phyloP scores from a whole-genome alignment of 2,113 vertebrate genomes.

The Periophthalmus modestus region DNA sequence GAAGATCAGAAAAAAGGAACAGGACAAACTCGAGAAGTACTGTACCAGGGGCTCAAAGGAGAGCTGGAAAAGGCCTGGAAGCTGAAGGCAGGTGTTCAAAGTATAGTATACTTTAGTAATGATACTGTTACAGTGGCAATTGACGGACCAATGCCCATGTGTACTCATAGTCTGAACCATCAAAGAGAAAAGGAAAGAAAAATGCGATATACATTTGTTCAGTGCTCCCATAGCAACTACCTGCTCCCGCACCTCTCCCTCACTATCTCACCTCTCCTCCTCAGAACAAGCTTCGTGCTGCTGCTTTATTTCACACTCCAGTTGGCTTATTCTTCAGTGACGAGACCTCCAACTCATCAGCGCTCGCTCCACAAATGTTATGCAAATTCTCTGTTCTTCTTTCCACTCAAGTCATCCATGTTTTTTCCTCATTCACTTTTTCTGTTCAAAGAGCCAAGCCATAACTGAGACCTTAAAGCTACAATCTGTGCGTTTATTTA shows the following conservation, averaged over 20 bases:
- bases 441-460: conserved; percentile 41
- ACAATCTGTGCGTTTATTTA: no score
- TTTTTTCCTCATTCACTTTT: no score
- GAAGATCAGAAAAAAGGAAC: no score
- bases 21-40: no score
- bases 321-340: conserved; percentile 57
- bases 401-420: no score
- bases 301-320: conserved; percentile 72
- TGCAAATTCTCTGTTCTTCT: conserved; percentile 51
- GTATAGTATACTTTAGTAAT: background rate
- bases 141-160: background rate
- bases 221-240: background rate
- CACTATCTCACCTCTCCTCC: conserved; percentile 18
- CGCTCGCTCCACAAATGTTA: conserved; percentile 48
- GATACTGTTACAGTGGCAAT: background rate
- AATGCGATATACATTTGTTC: background rate
- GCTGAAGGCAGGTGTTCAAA: no score
- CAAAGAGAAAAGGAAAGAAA: background rate
- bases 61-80: no score
- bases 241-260: background rate
- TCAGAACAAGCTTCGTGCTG: conserved; percentile 58
- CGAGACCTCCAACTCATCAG: conserved; percentile 53
- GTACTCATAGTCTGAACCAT: background rate
- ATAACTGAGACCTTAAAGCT: conserved; percentile 27
- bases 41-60: no score